Evolutionary conservation across 2,888 invertebrate species (phyloP), one percentile per base, ranked within the genome.

Genomic region (Apamea crenata): DNA sequence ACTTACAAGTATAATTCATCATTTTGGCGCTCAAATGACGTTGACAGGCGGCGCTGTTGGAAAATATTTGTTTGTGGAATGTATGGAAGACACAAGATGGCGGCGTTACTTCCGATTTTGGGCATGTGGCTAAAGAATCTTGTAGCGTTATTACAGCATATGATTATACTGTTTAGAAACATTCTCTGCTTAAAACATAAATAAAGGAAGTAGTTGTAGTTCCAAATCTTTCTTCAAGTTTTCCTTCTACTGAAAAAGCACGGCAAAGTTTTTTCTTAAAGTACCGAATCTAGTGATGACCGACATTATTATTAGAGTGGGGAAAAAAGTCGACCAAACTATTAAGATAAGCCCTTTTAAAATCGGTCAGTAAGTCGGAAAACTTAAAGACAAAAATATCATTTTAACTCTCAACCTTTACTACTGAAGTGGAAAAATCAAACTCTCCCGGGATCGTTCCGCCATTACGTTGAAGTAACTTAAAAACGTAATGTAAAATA

Each of bases 401-500:
- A 65, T 40, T 40, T 65, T 6, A 14, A 25, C 2, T 59, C 7
- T 18, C 50, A 56, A 81, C 36, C 66, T 78, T 70, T 70, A 32
- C 32, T n/a, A 32, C 21, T 81, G 16, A 70, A 67, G 61, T 61
- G 56, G 4, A 83, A 77, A 53, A 10, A 21, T 29, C 40, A 53
- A 40, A 67, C 0, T 77, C 85, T 77, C 83, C 1, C 3, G 85
- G 66, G 85, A 83, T 18, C 44, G 10, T 14, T 14, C 14, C 12
- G 32, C 16, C 36, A 67, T 73, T 82, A 61, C 32, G 14, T 25
- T 5, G 32, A 59, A 67, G 18, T 47, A 40, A 75, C 77, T 83
- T 77, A 81, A 77, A 86, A 88, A 78, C 72, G 70, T 79, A 71
- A 83, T 83, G 77, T 87, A 77, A 81, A 82, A 82, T 82, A 87